These are phyloP conservation scores for Aspidoscelis tigris DNA, from an alignment of 2,113 vertebrate species.

Conservation along the genomic window DNA sequence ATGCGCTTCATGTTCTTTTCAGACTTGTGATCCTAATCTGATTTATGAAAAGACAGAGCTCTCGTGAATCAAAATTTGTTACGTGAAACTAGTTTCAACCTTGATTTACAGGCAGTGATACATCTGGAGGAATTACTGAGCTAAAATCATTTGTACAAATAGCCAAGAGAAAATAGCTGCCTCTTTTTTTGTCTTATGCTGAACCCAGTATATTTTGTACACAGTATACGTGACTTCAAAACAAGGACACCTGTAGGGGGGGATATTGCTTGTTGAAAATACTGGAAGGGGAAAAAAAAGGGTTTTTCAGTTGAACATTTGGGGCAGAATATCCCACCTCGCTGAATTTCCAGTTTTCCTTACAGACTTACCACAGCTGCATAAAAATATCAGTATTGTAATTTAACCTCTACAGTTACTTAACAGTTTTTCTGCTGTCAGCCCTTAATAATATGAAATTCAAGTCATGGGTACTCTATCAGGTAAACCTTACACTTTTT, in stretches of 20 bases:
- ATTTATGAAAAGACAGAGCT: not conserved
- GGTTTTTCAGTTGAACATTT: conserved; percentile 34
- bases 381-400: conserved; percentile 47
- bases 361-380: conserved; percentile 2
- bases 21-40: not conserved
- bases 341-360: conserved; percentile 9
- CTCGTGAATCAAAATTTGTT: conserved; percentile 25
- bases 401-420: conserved; percentile 48
- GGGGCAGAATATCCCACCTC: conserved; percentile 38
- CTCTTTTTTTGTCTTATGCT: not conserved
- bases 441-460: conserved; percentile 29
- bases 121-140: not conserved
- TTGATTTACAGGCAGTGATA: conserved; percentile 19
- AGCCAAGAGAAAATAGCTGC: conserved; percentile 30
- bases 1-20: not conserved
- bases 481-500: not conserved
- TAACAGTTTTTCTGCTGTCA: conserved; percentile 15
- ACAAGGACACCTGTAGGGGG: not conserved
- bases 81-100: conserved; percentile 30
- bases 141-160: conserved; percentile 18
- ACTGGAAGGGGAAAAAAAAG: conserved; percentile 16
- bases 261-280: not conserved
- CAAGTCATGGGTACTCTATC: not conserved
- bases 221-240: conserved; percentile 26
- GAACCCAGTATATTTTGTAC: conserved; percentile 28